Evolutionary conservation across 2,113 vertebrate species (phyloP).

Genomic region (Brachyhypopomus occidentalis): DNA sequence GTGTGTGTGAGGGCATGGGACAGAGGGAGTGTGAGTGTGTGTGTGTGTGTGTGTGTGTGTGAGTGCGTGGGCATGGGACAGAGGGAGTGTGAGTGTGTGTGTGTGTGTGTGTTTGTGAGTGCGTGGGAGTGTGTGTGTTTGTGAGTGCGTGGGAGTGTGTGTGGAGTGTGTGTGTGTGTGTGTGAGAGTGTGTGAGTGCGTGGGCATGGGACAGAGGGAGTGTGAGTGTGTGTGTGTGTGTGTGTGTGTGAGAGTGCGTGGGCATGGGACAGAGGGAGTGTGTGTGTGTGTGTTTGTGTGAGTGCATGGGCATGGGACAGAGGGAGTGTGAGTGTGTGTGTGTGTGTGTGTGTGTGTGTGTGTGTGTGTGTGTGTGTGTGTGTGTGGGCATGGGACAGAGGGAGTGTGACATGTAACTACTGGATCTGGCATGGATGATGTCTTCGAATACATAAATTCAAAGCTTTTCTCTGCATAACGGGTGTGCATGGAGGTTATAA

Average conservation of each 20-base stretch:
- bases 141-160: neutral
- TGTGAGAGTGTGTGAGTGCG: neutral
- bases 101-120: too few species aligned
- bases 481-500: neutral
- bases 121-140: slow-evolving; percentile 5
- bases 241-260: neutral
- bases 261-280: neutral
- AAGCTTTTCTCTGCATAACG: neutral
- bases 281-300: neutral
- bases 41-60: neutral
- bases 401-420: neutral
- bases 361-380: neutral
- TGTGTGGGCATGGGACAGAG: neutral
- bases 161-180: neutral
- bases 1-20: neutral
- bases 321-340: too few species aligned
- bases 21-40: too few species aligned
- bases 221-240: neutral
- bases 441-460: neutral
- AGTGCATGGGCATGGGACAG: neutral
- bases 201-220: neutral
- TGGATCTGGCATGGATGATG: neutral
- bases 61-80: neutral
- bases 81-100: too few species aligned
- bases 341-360: neutral